Percentiles rank a stretch among this genome's conserved stretches.
Conservation (phyloP, 1,140 invertebrate genomes). For the Calycopis cecrops region DNA sequence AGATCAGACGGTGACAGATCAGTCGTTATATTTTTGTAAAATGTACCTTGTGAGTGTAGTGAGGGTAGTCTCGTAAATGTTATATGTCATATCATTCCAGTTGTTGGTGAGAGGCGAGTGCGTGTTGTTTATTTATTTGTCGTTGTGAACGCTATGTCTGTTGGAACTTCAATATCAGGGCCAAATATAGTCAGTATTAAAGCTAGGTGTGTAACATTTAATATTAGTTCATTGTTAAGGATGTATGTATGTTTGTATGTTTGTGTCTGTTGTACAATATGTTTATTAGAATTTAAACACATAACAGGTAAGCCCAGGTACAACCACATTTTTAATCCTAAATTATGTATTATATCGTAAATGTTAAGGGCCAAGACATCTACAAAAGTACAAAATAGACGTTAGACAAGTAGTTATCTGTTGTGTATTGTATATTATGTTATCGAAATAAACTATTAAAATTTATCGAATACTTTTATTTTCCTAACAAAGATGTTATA, state of each 20-base stretch:
- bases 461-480: neutral
- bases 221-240: neutral
- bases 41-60: neutral
- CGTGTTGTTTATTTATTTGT: neutral
- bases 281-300: too few species aligned
- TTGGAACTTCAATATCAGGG: neutral
- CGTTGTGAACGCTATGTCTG: neutral
- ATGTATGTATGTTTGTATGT: too few species aligned
- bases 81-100: conserved; percentile 7
- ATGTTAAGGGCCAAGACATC: too few species aligned
- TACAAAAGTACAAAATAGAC: conserved; percentile 4
- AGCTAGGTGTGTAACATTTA: neutral
- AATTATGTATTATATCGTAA: too few species aligned
- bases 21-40: conserved; percentile 2
- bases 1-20: neutral
- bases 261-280: too few species aligned
- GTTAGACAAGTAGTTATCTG: conserved; percentile 1
- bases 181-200: neutral
- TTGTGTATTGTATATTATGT: conserved; percentile 8
- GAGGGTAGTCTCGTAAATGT: neutral
- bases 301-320: too few species aligned
- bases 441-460: conserved; percentile 2
- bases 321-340: too few species aligned
- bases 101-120: neutral
- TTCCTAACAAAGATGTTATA: too few species aligned